Base-by-base conservation (phyloP, 2,888 invertebrate genomes). In the Caenorhabditis imperialis region DNA sequence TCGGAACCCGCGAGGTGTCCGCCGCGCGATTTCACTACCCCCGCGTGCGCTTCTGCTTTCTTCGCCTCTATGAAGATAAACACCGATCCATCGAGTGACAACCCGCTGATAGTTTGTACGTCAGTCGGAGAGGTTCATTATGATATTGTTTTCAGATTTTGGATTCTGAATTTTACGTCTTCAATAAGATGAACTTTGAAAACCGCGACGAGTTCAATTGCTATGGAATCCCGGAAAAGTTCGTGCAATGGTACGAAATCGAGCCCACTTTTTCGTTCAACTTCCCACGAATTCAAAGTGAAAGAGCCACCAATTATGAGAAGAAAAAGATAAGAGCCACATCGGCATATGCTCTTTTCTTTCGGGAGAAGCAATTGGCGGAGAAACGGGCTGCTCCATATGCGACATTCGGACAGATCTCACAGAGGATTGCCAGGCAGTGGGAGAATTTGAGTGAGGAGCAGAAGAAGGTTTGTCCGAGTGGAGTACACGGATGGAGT, bases 1-100 rank as follows among this genome's bases (percentile, higher is more conserved):
- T 18, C 55, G 33, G 20, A 48, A 37, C 65, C 65, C 42, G 65
- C 40, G 40, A 55, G 20, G 16, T 55, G 65, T 55, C 65, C 48
- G 55, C 25, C 18, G 54, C 47, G 20, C 7, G n/a, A 25, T 14
- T 7, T 7, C 30, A 7, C 42, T 8, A 44, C 25, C 5, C n/a
- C 2, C 35, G 18, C 27, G 16, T 3, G 14, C 1, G 3, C n/a
- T 18, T 18, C 14, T 25, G 14, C 0, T 8, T 12, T 3, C 14
- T 12, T 25, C 22, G 50, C 67, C 73, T 67, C 65, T n/a, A 58
- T 73, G 73, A 73, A 55, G 73, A 73, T 54, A 54, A 60, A 53
- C 44, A 35, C 63, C 73, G 73, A 73, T 73, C 73, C 47, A 73
- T 73, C 73, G 61, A 45, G 45, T 73, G 73, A 73, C 73, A 48